Evolutionary conservation across 2,888 invertebrate genomes (phyloP).

Genomic region (Caenorhabditis sp.): DNA sequence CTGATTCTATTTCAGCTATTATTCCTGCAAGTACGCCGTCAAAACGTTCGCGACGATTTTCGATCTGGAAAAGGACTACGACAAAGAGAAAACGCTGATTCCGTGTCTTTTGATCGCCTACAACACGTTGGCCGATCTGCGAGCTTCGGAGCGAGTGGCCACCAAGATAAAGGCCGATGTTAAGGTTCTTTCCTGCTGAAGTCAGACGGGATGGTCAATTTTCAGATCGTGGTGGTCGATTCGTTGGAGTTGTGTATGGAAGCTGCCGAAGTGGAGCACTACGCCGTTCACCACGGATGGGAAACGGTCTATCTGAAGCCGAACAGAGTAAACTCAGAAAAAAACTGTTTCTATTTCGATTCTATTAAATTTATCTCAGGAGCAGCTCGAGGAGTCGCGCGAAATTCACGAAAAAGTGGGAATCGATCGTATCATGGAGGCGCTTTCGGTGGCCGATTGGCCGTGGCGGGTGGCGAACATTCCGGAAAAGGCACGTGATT

Average conservation of each 20-base stretch:
- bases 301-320: conserved; percentile 34
- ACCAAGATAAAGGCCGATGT: conserved; percentile 9
- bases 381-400: conserved; percentile 17
- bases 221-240: conserved; percentile 20
- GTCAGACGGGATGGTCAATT: too few relatives aligned
- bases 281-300: conserved; percentile 13
- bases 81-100: background rate
- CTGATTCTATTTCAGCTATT: conserved; percentile 44
- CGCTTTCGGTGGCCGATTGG: conserved; percentile 35
- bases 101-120: conserved; percentile 10
- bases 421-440: conserved; percentile 25
- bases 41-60: background rate
- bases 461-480: conserved; percentile 14
- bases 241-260: conserved; percentile 6
- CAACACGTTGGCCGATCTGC: conserved; percentile 8
- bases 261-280: background rate
- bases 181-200: background rate
- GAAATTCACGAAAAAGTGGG: conserved; percentile 16
- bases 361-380: too few relatives aligned
- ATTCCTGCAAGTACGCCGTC: conserved; percentile 26
- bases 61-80: background rate
- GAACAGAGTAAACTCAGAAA: conserved; percentile 1
- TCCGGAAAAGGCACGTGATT: background rate
- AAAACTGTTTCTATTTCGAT: too few relatives aligned
- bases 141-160: conserved; percentile 4